phyloP scores from a whole-genome alignment of 2,797 vertebrate genomes.

The Malacoctenus gilli region DNA sequence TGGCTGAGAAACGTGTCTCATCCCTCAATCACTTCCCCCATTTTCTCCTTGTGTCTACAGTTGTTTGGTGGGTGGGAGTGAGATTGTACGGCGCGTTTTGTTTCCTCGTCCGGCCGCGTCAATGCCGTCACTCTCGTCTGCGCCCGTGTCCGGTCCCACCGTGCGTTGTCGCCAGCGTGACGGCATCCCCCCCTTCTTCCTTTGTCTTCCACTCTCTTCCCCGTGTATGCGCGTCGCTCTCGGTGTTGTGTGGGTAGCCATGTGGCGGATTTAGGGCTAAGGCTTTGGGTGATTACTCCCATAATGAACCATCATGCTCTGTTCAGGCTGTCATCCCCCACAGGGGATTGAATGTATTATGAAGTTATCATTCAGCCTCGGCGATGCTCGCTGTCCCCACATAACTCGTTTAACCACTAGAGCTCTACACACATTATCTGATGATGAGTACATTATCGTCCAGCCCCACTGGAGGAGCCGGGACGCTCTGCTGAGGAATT shows the following conservation, averaged over 20 bases:
- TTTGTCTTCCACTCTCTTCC: slow-evolving; percentile 40
- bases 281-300: slow-evolving; percentile 76
- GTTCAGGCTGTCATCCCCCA: slow-evolving; percentile 66
- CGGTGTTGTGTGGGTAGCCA: slow-evolving; percentile 60
- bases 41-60: slow-evolving; percentile 25
- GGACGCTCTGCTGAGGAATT: slow-evolving; percentile 15
- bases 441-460: slow-evolving; percentile 42
- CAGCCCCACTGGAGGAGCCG: slow-evolving; percentile 25
- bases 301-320: slow-evolving; percentile 78
- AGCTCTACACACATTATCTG: slow-evolving; percentile 27
- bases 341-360: slow-evolving; percentile 66
- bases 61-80: slow-evolving; percentile 20
- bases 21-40: slow-evolving; percentile 44
- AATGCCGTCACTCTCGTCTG: slow-evolving; percentile 16
- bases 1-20: slow-evolving; percentile 46
- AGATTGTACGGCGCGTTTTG: too few relatives aligned
- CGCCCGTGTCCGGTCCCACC: slow-evolving; percentile 28
- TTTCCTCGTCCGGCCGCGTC: slow-evolving; percentile 5
- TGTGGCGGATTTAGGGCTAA: slow-evolving; percentile 73
- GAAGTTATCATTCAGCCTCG: slow-evolving; percentile 66
- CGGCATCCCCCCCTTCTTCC: slow-evolving; percentile 35
- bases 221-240: slow-evolving; percentile 27
- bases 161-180: slow-evolving; percentile 32
- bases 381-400: slow-evolving; percentile 50
- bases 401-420: slow-evolving; percentile 43